Evolutionary conservation across 2,797 vertebrate genomes (phyloP).

Genomic region (Psittacula derbiana): DNA sequence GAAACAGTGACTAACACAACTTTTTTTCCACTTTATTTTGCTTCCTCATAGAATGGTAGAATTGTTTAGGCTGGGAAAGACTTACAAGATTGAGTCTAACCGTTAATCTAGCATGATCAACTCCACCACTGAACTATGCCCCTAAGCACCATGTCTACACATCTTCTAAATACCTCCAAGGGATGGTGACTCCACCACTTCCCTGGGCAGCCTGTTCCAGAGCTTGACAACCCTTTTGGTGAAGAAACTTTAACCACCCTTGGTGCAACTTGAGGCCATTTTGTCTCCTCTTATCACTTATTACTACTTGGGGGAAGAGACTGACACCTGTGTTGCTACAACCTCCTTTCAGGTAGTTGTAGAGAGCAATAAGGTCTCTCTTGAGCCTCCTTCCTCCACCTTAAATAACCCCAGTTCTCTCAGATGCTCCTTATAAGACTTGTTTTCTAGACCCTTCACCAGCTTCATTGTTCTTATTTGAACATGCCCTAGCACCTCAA

Average conservation of each 20-base stretch:
- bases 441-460: not conserved
- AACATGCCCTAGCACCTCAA: accelerated
- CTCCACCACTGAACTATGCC: not conserved
- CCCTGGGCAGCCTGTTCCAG: not conserved
- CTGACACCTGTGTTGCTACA: no score
- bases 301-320: not conserved
- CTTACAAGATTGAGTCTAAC: not conserved
- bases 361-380: not conserved
- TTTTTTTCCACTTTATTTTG: not conserved
- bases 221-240: not conserved
- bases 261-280: not conserved
- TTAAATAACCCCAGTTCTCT: not conserved
- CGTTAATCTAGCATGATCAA: not conserved
- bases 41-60: not conserved
- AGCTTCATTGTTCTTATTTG: not conserved
- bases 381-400: not conserved
- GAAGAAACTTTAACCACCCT: not conserved
- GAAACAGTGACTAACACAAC: not conserved
- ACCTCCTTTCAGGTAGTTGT: not conserved
- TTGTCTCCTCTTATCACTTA: not conserved
- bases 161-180: not conserved
- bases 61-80: not conserved
- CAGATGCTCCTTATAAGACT: not conserved
- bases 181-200: not conserved
- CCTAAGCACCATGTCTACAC: not conserved